These are phyloP conservation scores for Aplodontia rufa DNA, from an alignment of 2,113 vertebrate species.

Conservation along the genomic window DNA sequence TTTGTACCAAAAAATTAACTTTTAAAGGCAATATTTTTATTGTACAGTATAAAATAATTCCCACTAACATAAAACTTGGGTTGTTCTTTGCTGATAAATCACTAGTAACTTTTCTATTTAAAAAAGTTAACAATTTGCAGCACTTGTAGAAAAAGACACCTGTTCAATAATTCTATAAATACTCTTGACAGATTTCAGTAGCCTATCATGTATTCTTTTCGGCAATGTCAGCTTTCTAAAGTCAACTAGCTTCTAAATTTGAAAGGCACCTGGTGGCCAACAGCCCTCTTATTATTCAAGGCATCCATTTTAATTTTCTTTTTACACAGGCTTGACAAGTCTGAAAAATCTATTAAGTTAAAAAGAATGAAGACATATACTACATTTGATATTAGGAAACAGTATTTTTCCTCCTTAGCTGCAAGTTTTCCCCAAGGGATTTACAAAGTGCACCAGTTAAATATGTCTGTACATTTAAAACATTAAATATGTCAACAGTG, in stretches of 20 bases:
- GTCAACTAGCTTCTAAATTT: slow-evolving; percentile 74
- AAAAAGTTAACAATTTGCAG: slow-evolving; percentile 73
- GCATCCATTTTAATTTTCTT: slow-evolving; percentile 64
- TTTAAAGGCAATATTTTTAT: slow-evolving; percentile 82
- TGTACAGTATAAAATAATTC: slow-evolving; percentile 85
- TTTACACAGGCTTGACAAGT: slow-evolving; percentile 75
- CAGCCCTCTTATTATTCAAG: slow-evolving; percentile 74
- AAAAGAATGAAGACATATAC: slow-evolving; percentile 82
- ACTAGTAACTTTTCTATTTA: slow-evolving; percentile 75
- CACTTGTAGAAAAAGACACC: slow-evolving; percentile 77
- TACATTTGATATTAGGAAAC: slow-evolving; percentile 84
- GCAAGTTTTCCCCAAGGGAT: slow-evolving; percentile 84
- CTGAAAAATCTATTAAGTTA: slow-evolving; percentile 85
- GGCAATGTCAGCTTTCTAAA: slow-evolving; percentile 71
- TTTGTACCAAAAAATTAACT: slow-evolving; percentile 82
- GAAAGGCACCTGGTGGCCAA: slow-evolving; percentile 83
- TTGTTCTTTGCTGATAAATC: slow-evolving; percentile 61
- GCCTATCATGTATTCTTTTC: slow-evolving; percentile 46
- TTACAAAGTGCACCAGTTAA: slow-evolving; percentile 89
- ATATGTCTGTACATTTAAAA: slow-evolving; percentile 87
- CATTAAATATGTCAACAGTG: slow-evolving; percentile 88
- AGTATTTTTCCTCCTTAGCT: slow-evolving; percentile 77
- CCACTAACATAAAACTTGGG: slow-evolving; percentile 70
- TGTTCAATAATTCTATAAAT: slow-evolving; percentile 81
- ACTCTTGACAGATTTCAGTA: slow-evolving; percentile 70